These are phyloP conservation scores for Meghimatium bilineatum DNA, from an alignment of 2,888 invertebrate species.

Conservation along the genomic window DNA sequence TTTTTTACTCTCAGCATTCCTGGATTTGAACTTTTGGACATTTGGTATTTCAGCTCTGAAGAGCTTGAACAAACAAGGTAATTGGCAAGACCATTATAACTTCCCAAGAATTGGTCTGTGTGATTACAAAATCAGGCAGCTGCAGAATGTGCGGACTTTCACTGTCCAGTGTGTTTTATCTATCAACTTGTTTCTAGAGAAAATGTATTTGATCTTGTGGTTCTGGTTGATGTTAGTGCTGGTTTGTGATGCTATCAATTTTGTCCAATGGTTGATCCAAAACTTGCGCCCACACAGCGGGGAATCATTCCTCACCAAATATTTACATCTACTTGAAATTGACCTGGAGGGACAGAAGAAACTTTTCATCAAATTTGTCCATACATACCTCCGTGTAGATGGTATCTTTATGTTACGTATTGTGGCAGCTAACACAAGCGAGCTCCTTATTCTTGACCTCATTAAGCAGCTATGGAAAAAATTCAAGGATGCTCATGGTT, in stretches of 20 bases:
- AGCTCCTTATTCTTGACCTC: slow-evolving; percentile 65
- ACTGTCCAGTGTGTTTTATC: slow-evolving; percentile 70
- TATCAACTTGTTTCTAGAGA: slow-evolving; percentile 72
- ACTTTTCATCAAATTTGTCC: slow-evolving; percentile 62
- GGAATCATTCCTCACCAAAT: slow-evolving; percentile 62
- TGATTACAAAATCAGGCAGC: slow-evolving; percentile 70
- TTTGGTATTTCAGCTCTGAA: slow-evolving; percentile 45
- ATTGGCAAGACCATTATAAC: slow-evolving; percentile 52
- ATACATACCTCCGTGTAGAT: slow-evolving; percentile 67
- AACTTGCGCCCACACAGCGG: slow-evolving; percentile 50
- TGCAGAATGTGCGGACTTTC: slow-evolving; percentile 69
- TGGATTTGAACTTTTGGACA: slow-evolving; percentile 51
- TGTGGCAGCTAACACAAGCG: slow-evolving; percentile 67
- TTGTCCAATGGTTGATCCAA: slow-evolving; percentile 51
- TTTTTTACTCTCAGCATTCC: slow-evolving; percentile 50
- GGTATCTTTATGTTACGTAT: slow-evolving; percentile 69
- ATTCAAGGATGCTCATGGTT: slow-evolving; percentile 54
- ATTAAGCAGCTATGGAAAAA: slow-evolving; percentile 66
- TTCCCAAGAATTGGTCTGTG: slow-evolving; percentile 67
- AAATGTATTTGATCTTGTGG: slow-evolving; percentile 72
- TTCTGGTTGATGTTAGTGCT: slow-evolving; percentile 69
- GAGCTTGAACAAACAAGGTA: slow-evolving; percentile 35
- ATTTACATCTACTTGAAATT: slow-evolving; percentile 58
- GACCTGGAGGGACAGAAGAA: slow-evolving; percentile 63
- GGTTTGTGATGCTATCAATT: slow-evolving; percentile 49